A percentile compares a stretch with the other conserved stretches of the same genome.
These are phyloP conservation scores for Ahaetulla prasina DNA, from an alignment of 2,113 vertebrate genomes.

Conservation along the genomic window DNA sequence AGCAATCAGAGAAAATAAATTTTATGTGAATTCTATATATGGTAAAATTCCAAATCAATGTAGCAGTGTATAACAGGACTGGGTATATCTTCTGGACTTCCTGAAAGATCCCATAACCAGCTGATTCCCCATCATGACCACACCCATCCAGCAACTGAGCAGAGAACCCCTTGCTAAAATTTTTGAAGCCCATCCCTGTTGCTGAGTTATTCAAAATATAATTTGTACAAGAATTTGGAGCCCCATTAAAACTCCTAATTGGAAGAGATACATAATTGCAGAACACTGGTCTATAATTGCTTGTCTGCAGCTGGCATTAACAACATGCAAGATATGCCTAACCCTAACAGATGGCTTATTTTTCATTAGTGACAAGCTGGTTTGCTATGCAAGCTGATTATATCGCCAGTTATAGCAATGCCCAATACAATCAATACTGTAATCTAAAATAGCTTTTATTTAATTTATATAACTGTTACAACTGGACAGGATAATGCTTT, in stretches of 20 bases:
- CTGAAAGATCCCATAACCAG: neutral
- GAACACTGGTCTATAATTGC: constrained; percentile 5
- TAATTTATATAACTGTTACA: neutral
- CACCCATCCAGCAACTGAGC: too few relatives aligned
- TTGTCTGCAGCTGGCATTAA: neutral
- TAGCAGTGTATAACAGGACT: neutral
- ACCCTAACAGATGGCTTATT: neutral
- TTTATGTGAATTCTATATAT: neutral
- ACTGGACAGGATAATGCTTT: neutral
- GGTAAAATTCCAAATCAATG: neutral
- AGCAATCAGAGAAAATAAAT: neutral
- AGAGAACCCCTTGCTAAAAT: too few relatives aligned
- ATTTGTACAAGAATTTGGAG: neutral
- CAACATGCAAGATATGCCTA: neutral
- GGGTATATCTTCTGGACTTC: neutral
- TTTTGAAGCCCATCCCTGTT: too few relatives aligned
- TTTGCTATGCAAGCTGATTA: neutral
- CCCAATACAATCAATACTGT: constrained; percentile 10
- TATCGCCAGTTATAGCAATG: neutral
- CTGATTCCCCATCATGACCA: too few relatives aligned
- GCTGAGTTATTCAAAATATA: neutral
- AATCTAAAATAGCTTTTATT: neutral
- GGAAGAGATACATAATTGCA: neutral
- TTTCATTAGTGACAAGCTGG: neutral
- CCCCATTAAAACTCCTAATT: neutral